These are phyloP conservation scores for Etheostoma cragini DNA, from an alignment of 2,113 vertebrate genomes.

Conservation along the genomic window DNA sequence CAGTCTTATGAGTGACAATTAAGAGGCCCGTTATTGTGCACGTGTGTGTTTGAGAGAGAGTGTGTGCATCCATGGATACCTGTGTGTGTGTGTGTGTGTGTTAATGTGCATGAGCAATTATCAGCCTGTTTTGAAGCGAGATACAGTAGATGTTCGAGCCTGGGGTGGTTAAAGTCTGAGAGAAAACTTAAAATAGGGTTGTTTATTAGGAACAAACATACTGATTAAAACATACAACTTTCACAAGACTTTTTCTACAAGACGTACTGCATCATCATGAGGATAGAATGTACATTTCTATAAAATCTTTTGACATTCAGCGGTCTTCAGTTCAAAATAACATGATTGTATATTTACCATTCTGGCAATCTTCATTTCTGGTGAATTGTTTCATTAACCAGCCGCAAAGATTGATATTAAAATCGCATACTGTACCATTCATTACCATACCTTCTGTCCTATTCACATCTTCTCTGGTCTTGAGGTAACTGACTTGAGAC, in stretches of 20 bases:
- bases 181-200: conserved; percentile 77
- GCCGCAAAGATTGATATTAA: conserved; percentile 37
- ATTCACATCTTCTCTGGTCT: conserved; percentile 61
- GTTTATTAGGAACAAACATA: conserved; percentile 77
- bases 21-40: conserved; percentile 31
- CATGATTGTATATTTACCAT: conserved; percentile 67
- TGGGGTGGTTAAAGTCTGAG: conserved; percentile 34
- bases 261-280: conserved; percentile 77
- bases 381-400: conserved; percentile 54
- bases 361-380: conserved; percentile 48
- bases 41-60: conserved; percentile 27
- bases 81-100: conserved; percentile 50
- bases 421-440: conserved; percentile 33
- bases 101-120: neutral
- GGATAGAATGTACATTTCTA: conserved; percentile 74
- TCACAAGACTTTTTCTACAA: conserved; percentile 79
- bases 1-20: conserved; percentile 49
- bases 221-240: conserved; percentile 78
- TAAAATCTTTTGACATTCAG: conserved; percentile 83
- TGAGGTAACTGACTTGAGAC: conserved; percentile 78
- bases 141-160: neutral
- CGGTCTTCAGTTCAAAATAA: conserved; percentile 77
- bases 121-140: neutral
- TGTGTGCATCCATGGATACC: conserved; percentile 42
- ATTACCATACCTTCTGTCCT: conserved; percentile 30